Evolutionary conservation across 2,797 vertebrate species (phyloP).

Genomic region (Fringilla coelebs): DNA sequence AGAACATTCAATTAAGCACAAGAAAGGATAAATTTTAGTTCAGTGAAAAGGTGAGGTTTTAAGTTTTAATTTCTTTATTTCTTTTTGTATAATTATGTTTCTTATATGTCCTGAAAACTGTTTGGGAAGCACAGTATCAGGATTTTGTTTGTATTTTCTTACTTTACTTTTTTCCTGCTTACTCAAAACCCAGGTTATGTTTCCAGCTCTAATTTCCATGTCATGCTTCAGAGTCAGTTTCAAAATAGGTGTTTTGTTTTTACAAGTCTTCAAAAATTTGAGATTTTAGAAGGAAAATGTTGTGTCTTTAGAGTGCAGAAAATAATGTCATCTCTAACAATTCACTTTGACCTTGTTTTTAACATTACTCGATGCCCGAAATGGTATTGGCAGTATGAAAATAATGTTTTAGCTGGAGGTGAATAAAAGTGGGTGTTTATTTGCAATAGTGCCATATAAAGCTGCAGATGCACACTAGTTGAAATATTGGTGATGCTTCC

Average conservation of each 20-base stretch:
- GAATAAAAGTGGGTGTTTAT: neutral
- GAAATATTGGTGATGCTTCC: neutral
- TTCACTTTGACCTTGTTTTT: neutral
- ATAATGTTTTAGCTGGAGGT: neutral
- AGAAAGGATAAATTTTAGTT: neutral
- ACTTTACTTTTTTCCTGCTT: neutral
- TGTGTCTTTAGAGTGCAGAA: neutral
- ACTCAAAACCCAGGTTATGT: neutral
- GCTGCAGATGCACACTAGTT: neutral
- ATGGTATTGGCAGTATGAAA: neutral
- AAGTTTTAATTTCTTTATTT: neutral
- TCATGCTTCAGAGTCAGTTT: neutral
- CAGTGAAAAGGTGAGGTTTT: neutral
- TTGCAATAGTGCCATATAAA: neutral
- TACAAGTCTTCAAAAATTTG: neutral
- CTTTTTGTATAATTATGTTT: neutral
- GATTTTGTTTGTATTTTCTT: neutral
- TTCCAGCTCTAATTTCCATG: neutral
- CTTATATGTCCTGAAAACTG: neutral
- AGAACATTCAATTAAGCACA: neutral
- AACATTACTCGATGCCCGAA: neutral
- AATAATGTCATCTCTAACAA: neutral
- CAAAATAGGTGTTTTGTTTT: neutral
- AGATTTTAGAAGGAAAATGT: neutral
- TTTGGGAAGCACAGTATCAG: neutral